Base-by-base conservation (phyloP, 2,888 invertebrate species). In the Steinernema carpocapsae region DNA sequence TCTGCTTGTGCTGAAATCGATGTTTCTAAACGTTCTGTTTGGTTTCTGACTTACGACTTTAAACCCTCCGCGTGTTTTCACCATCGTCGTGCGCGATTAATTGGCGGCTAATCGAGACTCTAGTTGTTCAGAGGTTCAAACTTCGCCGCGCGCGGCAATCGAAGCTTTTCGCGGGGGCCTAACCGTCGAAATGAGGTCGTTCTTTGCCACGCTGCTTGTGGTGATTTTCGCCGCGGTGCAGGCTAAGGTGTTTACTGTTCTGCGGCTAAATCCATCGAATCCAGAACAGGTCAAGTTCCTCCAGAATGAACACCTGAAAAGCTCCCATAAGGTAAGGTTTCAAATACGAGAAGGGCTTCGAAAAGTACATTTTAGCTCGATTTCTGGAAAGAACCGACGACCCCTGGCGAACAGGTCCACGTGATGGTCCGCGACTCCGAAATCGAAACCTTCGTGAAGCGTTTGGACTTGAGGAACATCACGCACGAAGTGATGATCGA, bases 381-480 rank as follows among this genome's bases (percentile, higher is more conserved):
- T 80, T 92, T 92, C 88, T 91, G 92, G 88, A 90, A 90, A 26
- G 90, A 90, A 1, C 91, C 91, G 0, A 88, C 89, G 70, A 88
- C 89, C 56, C 90, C 89, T 76, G 88, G 87, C 83, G 89, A 92
- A 4, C 80, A 81, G 64, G 85, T 84, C 0, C 93, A 94, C 86
- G 89, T 94, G 7, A 90, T 93, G 71, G 91, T 93, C 17, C 91
- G 93, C 0, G 92, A 92, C 0, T 4, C 81, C 74, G 0, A 91
- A 91, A 17, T 22, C 3, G 64, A 64, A 6, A 10, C 2, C 32
- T 29, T 32, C 64, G n/a, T 17, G 22, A 12, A 6, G 26, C 26
- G 17, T 10, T 32, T 64, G 32, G 64, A 37, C 7, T 12, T 14
- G 17, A 29, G 64, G n/a, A 29, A 76, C 42, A 78, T 86, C 45